Evolutionary conservation across 2,888 invertebrate genomes (phyloP), one percentile per base, ranked within the genome.

Genomic region (Amblyteles armatorius): DNA sequence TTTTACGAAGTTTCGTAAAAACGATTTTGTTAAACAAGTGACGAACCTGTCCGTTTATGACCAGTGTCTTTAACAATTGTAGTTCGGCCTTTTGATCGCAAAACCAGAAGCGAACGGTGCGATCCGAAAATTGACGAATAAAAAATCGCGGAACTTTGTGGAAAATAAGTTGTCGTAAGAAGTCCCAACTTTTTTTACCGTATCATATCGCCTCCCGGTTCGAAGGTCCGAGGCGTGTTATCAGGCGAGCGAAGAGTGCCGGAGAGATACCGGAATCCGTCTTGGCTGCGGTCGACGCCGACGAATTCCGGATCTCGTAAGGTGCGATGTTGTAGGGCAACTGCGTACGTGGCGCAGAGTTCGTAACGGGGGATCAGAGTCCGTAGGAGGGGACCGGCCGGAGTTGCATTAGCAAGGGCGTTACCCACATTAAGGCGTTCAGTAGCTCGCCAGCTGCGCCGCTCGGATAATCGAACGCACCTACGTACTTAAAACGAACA

Each of bases 311-410:
- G 11, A 57, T 26, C 26, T 26, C 57, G 11, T 13, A 57, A 57
- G 57, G 57, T 57, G 16, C 57, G 26, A 57, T 11, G 57, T 22
- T 26, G 22, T 11, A 44, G 13, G 2, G 16, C 44, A 16, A 44
- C 16, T 2, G 44, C 57, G 22, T 63, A 63, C 60, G 60, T 63
- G 60, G 33, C 60, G 22, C 60, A 5, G n/a, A 63, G 33, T 63
- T n/a, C 22, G 6, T 63, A 63, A 33, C 60, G 60, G 33, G 44
- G n/a, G 33, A 63, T 63, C 60, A 7, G n/a, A n/a, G 33, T 33
- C 5, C 16, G 29, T 40, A 11, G 6, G 40, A 40, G 57, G 57
- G 57, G 40, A 57, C 6, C 72, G 55, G 71, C 71, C 36, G 71
- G 11, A n/a, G 48, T 7, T 40, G n/a, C 11, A 44, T 9, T 26